Base-by-base conservation (phyloP, 2,888 invertebrate genomes). In the Phyto melanocephala region DNA sequence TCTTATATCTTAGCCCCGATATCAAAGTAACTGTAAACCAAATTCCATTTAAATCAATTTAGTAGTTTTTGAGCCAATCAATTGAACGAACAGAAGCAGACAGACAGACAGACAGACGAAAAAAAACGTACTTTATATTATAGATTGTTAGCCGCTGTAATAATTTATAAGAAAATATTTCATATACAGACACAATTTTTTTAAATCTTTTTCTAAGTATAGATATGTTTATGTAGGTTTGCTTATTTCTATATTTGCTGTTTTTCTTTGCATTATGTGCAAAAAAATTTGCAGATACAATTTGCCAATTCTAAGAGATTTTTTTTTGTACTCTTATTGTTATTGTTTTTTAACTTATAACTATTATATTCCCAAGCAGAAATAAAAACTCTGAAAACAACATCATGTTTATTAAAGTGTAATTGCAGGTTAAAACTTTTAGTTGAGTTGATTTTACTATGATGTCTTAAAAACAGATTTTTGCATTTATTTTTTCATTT, bases 341-440 rank as follows among this genome's bases (percentile, higher is more conserved):
- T 4, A 3, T 22, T 33, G n/a, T 35, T 45, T 22, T n/a, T 42
- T 52, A 10, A 10, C 52, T 20, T n/a, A 33, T 52, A 52, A 33
- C 37, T 37, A 50, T 50, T 50, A 33, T 54, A 40, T 63, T 56
- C 37, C 24, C 35, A 65, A 22, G n/a, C 20, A 22, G 17, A 22
- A 40, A 22, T n/a, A 22, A 11, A 63, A 56, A 28, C 24, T n/a
- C n/a, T 37, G 24, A 45, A 77, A 42, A 62, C 52, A 70, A 35
- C 35, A 70, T 77, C 15, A 52, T 70, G 52, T 77, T 62, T 70
- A 62, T 77, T 68, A 52, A 68, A 60, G 76, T 60, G 35, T 68
- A 60, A 77, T 77, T 68, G 60, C 77, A 62, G 60, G 42, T 77
- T 68, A 68, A 13, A 77, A 62, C 50, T 60, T 52, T 68, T 33